Evolutionary conservation across 92 coral and sea anemone species (phyloP), one percentile per base, ranked within the genome.

Genomic region (Phenganax stokvisi): DNA sequence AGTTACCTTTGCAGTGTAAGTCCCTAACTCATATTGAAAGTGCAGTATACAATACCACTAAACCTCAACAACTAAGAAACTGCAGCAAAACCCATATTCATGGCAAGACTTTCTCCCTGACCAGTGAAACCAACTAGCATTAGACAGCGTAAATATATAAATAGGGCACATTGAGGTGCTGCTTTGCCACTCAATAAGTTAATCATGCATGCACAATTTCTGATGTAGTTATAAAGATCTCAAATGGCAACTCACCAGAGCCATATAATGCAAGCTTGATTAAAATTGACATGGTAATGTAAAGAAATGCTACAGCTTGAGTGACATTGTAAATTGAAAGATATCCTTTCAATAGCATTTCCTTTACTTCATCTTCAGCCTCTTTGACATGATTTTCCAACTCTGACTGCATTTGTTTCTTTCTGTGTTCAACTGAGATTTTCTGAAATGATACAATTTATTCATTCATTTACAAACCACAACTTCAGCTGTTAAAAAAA

Each of bases 291-390:
- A 75, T 63, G 15, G 76, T 74, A n/a, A 81, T 86, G 82, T 86
- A 86, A 66, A 86, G 68, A 69, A 86, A 86, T 61, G 82, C 88
- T 68, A 86, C 56, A 15, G 82, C 79, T 81, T 86, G 88, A 13
- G 79, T 64, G 58, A 57, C 31, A 56, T 86, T 86, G 60, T 86
- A 86, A 47, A 84, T 81, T 29, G 69, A 86, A 11, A 86, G 85
- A 58, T 86, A 86, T 16, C 83, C 83, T 30, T 79, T 79, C 29
- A 65, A 9, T 12, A 79, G 20, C 57, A 79, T 3, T 54, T 65
- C 83, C 53, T 79, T 79, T 9, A 79, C 83, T 79, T 79, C 83
- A 52, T 79, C 73, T 51, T 79, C 83, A 30, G 83, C 83, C n/a
- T 79, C 83, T 54, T 30, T 44, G 20, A 79, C 73, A 60, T 79